These are phyloP conservation scores for Condylostylus longicornis DNA, from an alignment of 1,140 invertebrate species.

Conservation along the genomic window DNA sequence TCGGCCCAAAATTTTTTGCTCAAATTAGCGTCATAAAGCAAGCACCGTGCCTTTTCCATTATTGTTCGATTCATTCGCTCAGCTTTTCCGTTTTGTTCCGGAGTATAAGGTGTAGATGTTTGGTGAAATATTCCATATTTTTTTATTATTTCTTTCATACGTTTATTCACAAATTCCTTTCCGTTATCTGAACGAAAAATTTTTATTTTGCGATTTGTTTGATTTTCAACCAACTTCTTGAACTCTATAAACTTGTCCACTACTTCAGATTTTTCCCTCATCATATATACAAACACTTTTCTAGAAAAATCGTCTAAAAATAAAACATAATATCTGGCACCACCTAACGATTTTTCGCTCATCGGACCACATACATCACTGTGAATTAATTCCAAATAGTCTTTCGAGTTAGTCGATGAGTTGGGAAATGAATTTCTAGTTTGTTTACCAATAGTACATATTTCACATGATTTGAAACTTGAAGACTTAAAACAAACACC, in stretches of 20 bases:
- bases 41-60: slow-evolving; percentile 12
- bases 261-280: slow-evolving; percentile 18
- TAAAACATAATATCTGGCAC: slow-evolving; percentile 14
- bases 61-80: slow-evolving; percentile 20
- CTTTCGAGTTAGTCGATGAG: slow-evolving; percentile 10
- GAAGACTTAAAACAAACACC: neutral
- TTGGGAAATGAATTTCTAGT: slow-evolving; percentile 6
- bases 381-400: slow-evolving; percentile 24
- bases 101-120: slow-evolving; percentile 14
- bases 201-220: slow-evolving; percentile 14
- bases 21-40: slow-evolving; percentile 19
- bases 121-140: slow-evolving; percentile 7
- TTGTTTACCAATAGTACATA: neutral
- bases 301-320: slow-evolving; percentile 21
- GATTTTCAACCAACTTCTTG: slow-evolving; percentile 18
- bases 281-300: slow-evolving; percentile 16
- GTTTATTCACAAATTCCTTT: slow-evolving; percentile 12
- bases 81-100: slow-evolving; percentile 20
- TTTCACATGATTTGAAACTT: neutral
- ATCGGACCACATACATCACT: slow-evolving; percentile 30
- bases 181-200: slow-evolving; percentile 19
- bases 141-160: slow-evolving; percentile 13
- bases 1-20: slow-evolving; percentile 32
- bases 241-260: slow-evolving; percentile 13
- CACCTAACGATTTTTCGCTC: slow-evolving; percentile 13